Evolutionary conservation across 2,888 invertebrate genomes (phyloP).

Genomic region (Rotaria magnacalcarata): DNA sequence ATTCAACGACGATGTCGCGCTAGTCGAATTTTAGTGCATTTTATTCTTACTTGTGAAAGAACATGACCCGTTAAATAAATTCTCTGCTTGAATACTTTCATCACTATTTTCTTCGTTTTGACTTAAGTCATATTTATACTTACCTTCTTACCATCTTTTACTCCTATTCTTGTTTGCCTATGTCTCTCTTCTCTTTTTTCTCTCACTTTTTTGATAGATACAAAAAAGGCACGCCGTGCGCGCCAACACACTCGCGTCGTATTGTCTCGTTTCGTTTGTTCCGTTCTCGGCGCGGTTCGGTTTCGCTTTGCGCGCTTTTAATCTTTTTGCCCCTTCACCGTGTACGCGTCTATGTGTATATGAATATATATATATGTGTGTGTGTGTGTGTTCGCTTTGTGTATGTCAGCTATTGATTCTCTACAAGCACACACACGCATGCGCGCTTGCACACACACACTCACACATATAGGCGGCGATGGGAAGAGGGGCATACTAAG

Average conservation of each 20-base stretch:
- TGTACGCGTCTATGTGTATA: not conserved
- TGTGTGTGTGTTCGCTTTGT: not conserved
- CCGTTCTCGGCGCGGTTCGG: constrained; percentile 28
- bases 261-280: constrained; percentile 36
- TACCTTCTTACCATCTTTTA: constrained; percentile 26
- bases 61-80: not conserved
- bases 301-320: constrained; percentile 33
- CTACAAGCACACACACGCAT: constrained; percentile 26
- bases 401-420: constrained; percentile 29
- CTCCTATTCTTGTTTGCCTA: not conserved
- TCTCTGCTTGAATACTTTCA: not conserved
- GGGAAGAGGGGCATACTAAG: not conserved
- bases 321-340: constrained; percentile 31
- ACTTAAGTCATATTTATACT: not conserved
- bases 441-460: not conserved
- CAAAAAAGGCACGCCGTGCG: constrained; percentile 9
- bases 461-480: not conserved
- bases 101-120: not conserved
- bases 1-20: not conserved
- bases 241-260: constrained; percentile 14
- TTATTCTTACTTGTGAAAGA: not conserved
- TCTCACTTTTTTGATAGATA: constrained; percentile 28
- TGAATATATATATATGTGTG: not conserved
- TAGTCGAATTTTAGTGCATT: not conserved
- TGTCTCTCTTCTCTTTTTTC: not conserved